A percentile compares a stretch with the other conserved stretches of the same genome.
Conservation (phyloP, 2,797 vertebrate genomes). For the Peromyscus nudipes region DNA sequence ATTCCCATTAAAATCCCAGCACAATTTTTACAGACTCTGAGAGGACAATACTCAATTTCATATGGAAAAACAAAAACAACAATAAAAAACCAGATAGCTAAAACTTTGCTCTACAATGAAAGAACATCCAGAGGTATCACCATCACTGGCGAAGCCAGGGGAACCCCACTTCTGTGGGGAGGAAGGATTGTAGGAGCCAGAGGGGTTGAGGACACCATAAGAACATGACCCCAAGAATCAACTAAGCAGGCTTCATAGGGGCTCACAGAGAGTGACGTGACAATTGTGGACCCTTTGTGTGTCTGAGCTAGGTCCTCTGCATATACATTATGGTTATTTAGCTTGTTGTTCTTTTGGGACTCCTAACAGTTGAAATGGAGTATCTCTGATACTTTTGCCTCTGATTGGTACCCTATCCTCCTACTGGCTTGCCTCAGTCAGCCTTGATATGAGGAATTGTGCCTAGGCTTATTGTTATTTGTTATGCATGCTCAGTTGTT, state of each 20-base stretch:
- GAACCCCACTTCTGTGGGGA: not conserved
- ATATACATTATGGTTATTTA: not conserved
- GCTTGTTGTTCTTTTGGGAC: not conserved
- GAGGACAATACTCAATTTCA: not conserved
- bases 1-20: not conserved
- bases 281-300: not conserved
- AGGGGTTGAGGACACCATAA: not conserved
- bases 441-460: not conserved
- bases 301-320: not conserved
- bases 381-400: not conserved
- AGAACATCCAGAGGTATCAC: not conserved
- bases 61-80: not conserved
- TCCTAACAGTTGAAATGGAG: not conserved
- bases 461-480: not conserved
- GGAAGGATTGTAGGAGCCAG: not conserved
- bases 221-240: not conserved
- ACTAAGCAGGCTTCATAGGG: not conserved
- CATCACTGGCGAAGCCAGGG: not conserved
- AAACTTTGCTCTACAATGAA: not conserved
- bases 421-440: not conserved
- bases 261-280: not conserved
- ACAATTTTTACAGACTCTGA: not conserved
- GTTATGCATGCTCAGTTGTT: not conserved
- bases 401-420: not conserved
- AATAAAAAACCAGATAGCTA: not conserved